phyloP scores from a whole-genome alignment of 2,113 vertebrate species.

The Scomber scombrus region DNA sequence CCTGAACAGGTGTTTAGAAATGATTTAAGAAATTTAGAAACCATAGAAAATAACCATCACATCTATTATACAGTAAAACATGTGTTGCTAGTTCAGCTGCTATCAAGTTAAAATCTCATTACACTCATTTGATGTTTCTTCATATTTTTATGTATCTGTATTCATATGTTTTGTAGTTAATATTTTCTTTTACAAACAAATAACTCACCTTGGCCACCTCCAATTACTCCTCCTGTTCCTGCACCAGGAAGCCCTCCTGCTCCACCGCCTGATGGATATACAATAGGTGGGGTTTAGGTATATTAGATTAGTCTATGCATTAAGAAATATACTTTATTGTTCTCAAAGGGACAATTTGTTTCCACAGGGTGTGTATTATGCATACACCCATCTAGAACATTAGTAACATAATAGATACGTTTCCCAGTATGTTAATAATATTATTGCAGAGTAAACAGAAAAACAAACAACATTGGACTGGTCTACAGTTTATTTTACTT shows the following conservation, averaged over 20 bases:
- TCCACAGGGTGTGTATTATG: too few relatives aligned
- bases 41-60: background rate
- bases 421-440: background rate
- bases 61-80: background rate
- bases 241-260: slow-evolving; percentile 40
- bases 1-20: slow-evolving; percentile 40
- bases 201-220: slow-evolving; percentile 57
- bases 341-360: too few relatives aligned
- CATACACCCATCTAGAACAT: too few relatives aligned
- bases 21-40: background rate
- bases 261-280: slow-evolving; percentile 49
- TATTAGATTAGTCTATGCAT: background rate
- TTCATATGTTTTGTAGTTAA: background rate
- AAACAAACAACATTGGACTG: too few relatives aligned
- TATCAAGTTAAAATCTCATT: too few relatives aligned
- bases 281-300: background rate
- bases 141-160: background rate
- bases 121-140: background rate
- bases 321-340: too few relatives aligned
- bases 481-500: too few relatives aligned
- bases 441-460: background rate
- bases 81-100: background rate
- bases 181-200: background rate
- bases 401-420: background rate
- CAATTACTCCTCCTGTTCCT: slow-evolving; percentile 56